These are phyloP conservation scores for Scrobipalpa costella DNA, from an alignment of 2,888 invertebrate genomes.

Conservation along the genomic window DNA sequence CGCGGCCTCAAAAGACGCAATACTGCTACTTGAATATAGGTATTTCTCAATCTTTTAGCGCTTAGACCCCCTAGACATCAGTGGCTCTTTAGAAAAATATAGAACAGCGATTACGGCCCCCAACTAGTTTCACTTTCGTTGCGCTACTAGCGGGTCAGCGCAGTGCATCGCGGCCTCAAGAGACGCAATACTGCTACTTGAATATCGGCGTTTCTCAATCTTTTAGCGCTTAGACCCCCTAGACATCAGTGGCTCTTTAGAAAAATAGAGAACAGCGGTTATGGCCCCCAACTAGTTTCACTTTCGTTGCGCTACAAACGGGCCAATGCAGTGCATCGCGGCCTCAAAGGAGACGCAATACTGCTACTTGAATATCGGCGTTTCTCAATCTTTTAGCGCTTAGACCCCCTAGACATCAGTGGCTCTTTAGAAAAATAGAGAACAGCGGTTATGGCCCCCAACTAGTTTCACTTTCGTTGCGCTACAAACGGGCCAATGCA, in stretches of 20 bases:
- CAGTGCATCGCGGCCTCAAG: constrained; percentile 35
- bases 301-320: constrained; percentile 65
- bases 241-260: constrained; percentile 33
- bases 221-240: not conserved
- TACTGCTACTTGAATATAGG: constrained; percentile 8
- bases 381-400: not conserved
- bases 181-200: constrained; percentile 33
- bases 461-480: constrained; percentile 66
- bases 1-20: constrained; percentile 38
- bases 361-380: not conserved
- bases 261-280: constrained; percentile 58
- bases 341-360: constrained; percentile 34
- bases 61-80: not conserved
- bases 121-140: constrained; percentile 67
- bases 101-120: constrained; percentile 49
- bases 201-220: not conserved
- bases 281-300: constrained; percentile 57
- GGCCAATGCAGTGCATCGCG: constrained; percentile 57
- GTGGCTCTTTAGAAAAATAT: constrained; percentile 45
- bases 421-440: constrained; percentile 47
- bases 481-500: too few species aligned
- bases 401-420: not conserved
- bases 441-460: constrained; percentile 49
- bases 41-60: not conserved
- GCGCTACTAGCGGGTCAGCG: too few species aligned